These are phyloP conservation scores for Rhabdornis inornatus DNA, from an alignment of 2,113 vertebrate species.

Conservation along the genomic window DNA sequence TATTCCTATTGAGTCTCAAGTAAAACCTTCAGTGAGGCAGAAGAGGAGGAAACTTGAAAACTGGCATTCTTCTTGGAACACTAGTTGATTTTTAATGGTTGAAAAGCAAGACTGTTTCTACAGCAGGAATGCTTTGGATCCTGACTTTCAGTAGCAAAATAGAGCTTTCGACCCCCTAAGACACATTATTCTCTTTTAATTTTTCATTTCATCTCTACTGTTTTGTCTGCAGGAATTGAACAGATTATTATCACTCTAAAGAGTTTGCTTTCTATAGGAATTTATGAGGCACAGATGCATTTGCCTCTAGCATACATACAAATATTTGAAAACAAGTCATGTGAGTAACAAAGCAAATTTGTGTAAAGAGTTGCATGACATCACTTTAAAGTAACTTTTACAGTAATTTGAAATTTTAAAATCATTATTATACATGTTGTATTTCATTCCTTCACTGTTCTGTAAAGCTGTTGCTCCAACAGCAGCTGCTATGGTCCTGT, in stretches of 20 bases:
- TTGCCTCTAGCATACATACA: not conserved
- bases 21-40: not conserved
- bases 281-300: not conserved
- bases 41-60: not conserved
- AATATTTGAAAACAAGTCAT: not conserved
- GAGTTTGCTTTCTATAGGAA: not conserved
- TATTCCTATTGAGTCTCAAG: not conserved
- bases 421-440: not conserved
- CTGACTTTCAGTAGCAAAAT: not conserved
- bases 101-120: not conserved
- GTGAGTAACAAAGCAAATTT: not conserved
- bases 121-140: not conserved
- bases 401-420: not conserved
- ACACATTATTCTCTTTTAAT: not conserved
- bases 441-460: not conserved
- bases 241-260: not conserved
- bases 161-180: not conserved
- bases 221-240: not conserved
- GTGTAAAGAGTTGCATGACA: not conserved
- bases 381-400: not conserved
- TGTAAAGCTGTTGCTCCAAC: not conserved
- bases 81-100: slow-evolving; percentile 21
- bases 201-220: not conserved
- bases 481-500: not conserved
- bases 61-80: not conserved